Percentiles rank a stretch among this genome's conserved stretches.
Conservation (phyloP, 2,888 invertebrate species). For the Perithous albicinctus region DNA sequence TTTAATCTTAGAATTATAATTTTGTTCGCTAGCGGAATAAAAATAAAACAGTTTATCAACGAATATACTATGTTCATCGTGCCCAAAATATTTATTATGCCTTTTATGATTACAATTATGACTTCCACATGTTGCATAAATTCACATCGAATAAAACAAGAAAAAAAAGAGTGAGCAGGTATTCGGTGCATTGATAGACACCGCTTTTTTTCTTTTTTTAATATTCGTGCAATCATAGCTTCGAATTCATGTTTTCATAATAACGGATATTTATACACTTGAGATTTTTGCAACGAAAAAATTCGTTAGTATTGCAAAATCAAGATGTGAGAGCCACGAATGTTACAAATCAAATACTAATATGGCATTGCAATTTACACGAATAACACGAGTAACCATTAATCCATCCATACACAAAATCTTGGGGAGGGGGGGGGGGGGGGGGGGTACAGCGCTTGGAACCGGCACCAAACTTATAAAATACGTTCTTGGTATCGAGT, state of each 20-base stretch:
- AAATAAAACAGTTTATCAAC: background rate
- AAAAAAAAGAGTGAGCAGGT: slow-evolving; percentile 13
- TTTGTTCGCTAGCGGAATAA: background rate
- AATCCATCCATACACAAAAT: slow-evolving; percentile 45
- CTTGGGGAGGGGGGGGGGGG: too few species aligned
- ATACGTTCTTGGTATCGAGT: slow-evolving; percentile 48
- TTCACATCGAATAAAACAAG: background rate
- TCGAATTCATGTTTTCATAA: slow-evolving; percentile 18
- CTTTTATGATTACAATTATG: slow-evolving; percentile 26
- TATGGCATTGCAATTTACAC: slow-evolving; percentile 58
- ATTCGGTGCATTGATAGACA: background rate
- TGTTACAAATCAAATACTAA: slow-evolving; percentile 45
- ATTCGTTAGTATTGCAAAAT: background rate
- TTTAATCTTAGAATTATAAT: background rate
- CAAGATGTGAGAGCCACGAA: slow-evolving; percentile 23
- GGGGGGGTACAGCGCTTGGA: slow-evolving; percentile 36
- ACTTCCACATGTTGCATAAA: background rate
- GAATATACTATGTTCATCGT: slow-evolving; percentile 1
- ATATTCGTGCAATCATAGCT: background rate
- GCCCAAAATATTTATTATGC: slow-evolving; percentile 20
- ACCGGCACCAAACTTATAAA: slow-evolving; percentile 61
- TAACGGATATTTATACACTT: slow-evolving; percentile 27
- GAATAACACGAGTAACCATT: slow-evolving; percentile 60
- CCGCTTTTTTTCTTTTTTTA: background rate
- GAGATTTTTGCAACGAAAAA: slow-evolving; percentile 2